Conservation (phyloP, 1,140 invertebrate genomes). For the Neodiprion pinetum region DNA sequence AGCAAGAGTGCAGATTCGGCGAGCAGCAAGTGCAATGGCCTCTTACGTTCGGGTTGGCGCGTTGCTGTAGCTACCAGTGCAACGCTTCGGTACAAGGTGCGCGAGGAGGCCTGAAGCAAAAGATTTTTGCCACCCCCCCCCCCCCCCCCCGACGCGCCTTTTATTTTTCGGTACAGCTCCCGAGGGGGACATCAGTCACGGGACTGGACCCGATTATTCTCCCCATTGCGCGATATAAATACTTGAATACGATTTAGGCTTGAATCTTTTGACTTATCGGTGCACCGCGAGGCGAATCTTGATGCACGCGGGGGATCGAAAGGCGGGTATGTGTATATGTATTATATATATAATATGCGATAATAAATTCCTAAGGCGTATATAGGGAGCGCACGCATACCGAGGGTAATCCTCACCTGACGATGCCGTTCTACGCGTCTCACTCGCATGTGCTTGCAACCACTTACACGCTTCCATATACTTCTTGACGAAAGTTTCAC, state of each 20-base stretch:
- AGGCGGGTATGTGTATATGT: neutral
- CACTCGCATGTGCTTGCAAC: too few species aligned
- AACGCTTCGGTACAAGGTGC: neutral
- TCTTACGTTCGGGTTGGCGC: conserved; percentile 41
- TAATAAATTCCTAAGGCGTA: neutral
- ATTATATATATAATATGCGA: neutral
- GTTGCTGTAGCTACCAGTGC: conserved; percentile 51
- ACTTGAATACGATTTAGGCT: neutral
- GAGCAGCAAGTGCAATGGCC: conserved; percentile 57
- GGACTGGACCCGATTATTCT: conserved; percentile 17
- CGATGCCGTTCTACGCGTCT: too few species aligned
- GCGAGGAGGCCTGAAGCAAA: neutral
- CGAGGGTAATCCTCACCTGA: too few species aligned
- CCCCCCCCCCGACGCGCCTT: conserved; percentile 1
- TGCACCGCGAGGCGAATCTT: conserved; percentile 4
- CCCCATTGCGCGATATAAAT: conserved; percentile 21
- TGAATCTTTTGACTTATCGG: neutral
- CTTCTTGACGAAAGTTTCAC: too few species aligned
- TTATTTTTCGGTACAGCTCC: conserved; percentile 15
- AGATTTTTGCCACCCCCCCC: conserved; percentile 29
- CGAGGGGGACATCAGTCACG: neutral
- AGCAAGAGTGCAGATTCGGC: conserved; percentile 58
- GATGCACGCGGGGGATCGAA: neutral
- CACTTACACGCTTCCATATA: too few species aligned
- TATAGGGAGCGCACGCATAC: neutral